Evolutionary conservation across 2,113 vertebrate genomes (phyloP), one percentile per base, ranked within the genome.

Genomic region (Mesocricetus auratus): DNA sequence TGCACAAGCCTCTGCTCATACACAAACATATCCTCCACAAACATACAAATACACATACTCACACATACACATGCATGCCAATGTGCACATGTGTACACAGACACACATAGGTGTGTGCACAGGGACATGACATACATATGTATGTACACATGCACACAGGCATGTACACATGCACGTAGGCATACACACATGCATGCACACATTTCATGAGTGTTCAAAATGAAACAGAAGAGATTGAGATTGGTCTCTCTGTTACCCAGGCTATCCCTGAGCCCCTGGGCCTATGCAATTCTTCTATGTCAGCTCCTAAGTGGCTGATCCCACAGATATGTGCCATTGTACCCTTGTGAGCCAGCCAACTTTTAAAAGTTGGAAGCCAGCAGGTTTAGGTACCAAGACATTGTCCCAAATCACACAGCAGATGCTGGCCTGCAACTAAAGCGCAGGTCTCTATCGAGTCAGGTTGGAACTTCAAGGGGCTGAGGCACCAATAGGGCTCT

Each of bases 1-100:
- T 16, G 26, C 1, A 62, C 10, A 85, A 11, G 29, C 39, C n/a
- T 16, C 4, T 7, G 42, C 45, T 36, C 36, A 39, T 60, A 58
- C 8, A 77, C 19, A 71, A 71, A 71, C 69, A 71, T 71, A 8
- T 39, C 69, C 19, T 21, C 69, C 69, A 71, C 36, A 56, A 56
- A n/a, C 53, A 1, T 64, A 2, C 17, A 4, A 33, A 4, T 13
- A 1, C 17, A 6, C 17, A 0, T 26, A 0, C 22, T 9, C 56
- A 60, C 36, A 42, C 12, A 39, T 26, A 39, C 75, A 50, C 5
- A 7, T 50, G 29, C 29, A 31, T 33, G 31, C 4, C 77, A 79
- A 83, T 62, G 58, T 42, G 7, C 58, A 83, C 24, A 83, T 31
- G 58, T 7, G 45, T 39, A 42, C 4, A 62, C 81, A 29, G 36